phyloP scores from a whole-genome alignment of 2,888 invertebrate species.

The Rotaria magnacalcarata region DNA sequence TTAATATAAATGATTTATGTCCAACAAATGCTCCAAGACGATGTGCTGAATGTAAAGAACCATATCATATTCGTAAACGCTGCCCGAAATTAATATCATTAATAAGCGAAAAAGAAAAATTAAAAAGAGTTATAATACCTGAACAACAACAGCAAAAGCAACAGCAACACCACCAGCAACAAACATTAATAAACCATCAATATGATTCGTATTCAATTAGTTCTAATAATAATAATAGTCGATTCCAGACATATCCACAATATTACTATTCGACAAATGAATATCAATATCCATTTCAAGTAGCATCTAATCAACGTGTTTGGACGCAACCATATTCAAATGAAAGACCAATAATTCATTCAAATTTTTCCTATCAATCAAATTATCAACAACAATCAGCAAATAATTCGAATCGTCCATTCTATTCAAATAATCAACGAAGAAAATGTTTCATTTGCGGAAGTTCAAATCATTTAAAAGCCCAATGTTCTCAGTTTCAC shows the following conservation, averaged over 20 bases:
- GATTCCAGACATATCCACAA: neutral
- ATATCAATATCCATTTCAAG: neutral
- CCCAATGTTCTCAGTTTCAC: neutral
- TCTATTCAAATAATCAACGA: neutral
- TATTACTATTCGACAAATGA: neutral
- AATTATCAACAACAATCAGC: neutral
- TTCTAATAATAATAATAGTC: neutral
- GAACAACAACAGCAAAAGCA: neutral
- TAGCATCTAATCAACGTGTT: neutral
- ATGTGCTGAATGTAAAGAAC: neutral
- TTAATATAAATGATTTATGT: neutral
- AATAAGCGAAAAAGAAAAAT: conserved; percentile 5
- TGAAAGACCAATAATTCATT: neutral
- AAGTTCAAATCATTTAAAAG: neutral
- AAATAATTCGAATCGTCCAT: neutral
- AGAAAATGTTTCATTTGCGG: neutral
- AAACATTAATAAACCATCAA: neutral
- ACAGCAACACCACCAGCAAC: no score
- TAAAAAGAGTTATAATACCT: neutral
- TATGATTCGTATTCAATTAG: neutral
- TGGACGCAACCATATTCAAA: conserved; percentile 18
- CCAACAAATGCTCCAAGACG: neutral
- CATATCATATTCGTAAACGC: conserved; percentile 17
- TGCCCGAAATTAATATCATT: neutral
- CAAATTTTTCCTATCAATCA: neutral